These are phyloP conservation scores for Thermophis baileyi DNA, from an alignment of 2,113 vertebrate genomes.

Conservation along the genomic window DNA sequence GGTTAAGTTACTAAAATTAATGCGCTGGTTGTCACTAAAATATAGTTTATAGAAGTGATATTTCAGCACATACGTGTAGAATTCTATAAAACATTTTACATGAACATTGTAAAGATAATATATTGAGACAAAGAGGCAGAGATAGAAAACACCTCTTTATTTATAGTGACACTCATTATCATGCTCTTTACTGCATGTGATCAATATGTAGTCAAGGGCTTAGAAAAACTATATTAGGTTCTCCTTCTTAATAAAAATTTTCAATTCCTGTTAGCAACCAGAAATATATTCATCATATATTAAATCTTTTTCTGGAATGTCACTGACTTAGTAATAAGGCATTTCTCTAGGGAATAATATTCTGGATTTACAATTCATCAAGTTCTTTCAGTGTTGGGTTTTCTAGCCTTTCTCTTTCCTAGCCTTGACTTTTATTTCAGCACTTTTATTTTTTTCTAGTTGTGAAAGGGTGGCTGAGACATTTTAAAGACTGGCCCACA, in stretches of 20 bases:
- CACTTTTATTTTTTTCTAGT: not conserved
- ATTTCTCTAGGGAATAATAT: conserved; percentile 6
- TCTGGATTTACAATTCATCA: conserved; percentile 13
- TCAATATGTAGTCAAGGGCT: not conserved
- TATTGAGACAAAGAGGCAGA: not conserved
- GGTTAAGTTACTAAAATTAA: not conserved
- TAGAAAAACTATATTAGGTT: not conserved
- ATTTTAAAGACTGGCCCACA: not conserved
- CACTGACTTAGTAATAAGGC: not conserved
- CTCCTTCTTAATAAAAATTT: not conserved
- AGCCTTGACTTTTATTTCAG: not conserved
- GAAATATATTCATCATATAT: conserved; percentile 21
- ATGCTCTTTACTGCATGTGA: conserved; percentile 1
- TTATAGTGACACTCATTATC: conserved; percentile 5
- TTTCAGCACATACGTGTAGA: conserved; percentile 2
- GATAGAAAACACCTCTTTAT: not conserved
- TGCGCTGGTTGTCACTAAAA: not conserved
- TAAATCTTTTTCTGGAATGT: conserved; percentile 6
- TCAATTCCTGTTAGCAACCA: not conserved
- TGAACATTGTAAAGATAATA: conserved; percentile 9
- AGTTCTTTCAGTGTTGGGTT: not conserved
- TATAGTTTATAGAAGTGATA: not conserved
- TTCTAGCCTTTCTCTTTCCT: not conserved
- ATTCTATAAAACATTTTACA: conserved; percentile 29
- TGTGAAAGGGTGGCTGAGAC: not conserved